A percentile compares a stretch with the other conserved stretches of the same genome.
phyloP scores from a whole-genome alignment of 2,797 vertebrate genomes.

The Manis pentadactyla region DNA sequence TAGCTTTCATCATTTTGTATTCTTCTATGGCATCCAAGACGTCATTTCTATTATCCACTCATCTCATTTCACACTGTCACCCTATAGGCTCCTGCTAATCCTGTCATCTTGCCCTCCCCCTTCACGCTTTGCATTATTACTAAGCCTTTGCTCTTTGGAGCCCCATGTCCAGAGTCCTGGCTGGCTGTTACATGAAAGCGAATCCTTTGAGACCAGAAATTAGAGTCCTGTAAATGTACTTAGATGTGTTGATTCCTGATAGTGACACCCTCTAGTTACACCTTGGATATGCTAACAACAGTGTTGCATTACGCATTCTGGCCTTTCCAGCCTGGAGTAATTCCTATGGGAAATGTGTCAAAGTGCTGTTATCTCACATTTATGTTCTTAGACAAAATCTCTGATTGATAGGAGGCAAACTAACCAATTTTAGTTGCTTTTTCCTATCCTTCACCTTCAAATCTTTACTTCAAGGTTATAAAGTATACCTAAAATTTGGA shows the following conservation, averaged over 20 bases:
- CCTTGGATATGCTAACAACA: neutral
- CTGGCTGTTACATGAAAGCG: neutral
- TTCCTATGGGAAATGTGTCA: neutral
- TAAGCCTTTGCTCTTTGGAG: neutral
- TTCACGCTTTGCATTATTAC: neutral
- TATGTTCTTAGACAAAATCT: neutral
- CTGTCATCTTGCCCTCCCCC: neutral
- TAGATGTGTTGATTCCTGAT: neutral
- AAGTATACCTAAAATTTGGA: slow-evolving; percentile 28
- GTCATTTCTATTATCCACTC: neutral
- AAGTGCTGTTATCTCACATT: neutral
- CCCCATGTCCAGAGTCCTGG: neutral
- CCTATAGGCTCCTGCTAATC: neutral
- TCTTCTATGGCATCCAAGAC: neutral
- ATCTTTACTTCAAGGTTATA: slow-evolving; percentile 15
- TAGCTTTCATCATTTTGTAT: neutral
- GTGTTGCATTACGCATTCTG: neutral
- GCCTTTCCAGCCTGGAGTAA: neutral
- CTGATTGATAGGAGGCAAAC: neutral
- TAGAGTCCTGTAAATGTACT: neutral
- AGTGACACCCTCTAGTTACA: neutral
- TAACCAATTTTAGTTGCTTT: neutral
- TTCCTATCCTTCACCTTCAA: neutral
- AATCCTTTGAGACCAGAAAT: neutral
- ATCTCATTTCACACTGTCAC: neutral